Evolutionary conservation across 1,140 invertebrate species (phyloP), one percentile per base, ranked within the genome.

Genomic region (Aphis gossypii): DNA sequence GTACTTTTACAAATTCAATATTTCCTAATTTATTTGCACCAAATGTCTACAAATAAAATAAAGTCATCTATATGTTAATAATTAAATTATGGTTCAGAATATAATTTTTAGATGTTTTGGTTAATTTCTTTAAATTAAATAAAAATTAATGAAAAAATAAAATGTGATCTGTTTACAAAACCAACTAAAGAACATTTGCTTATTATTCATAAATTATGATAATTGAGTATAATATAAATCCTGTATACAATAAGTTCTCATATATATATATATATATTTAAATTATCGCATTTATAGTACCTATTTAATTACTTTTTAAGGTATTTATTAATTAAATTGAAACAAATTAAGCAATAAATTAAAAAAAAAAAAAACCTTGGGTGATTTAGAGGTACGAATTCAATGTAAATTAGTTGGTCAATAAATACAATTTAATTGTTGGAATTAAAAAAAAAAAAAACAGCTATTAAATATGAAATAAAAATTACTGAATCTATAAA

Each of bases 401-500:
- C 44, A n/a, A 87, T 30, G 44, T 48, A 25, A n/a, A 46, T 48
- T 30, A n/a, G 44, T 87, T 46, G 48, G 0, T 14, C 14, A 30
- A 87, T 23, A 48, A 87, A 87, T 48, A 87, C n/a, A 46, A 48
- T 30, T 46, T n/a, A 87, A 87, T 87, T n/a, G 84, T 87, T 46
- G 9, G 84, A 87, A 38, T 87, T 48, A n/a, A 6, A 87, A 9
- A 87, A 30, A 30, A 44, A 46, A 46, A 86, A 44, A 60, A 60
- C 23, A 11, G 30, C 84, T 46, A 87, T 87, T 48, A 46, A 87
- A 87, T 46, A 87, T 87, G 35, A 30, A 44, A 86, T 83, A 44
- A 41, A 25, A 48, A 5, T 84, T n/a, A n/a, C 48, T 6, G 0
- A 48, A 87, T 18, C 8, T 38, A 23, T 44, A 38, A 9, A 41